Base-by-base conservation (phyloP, 2,888 invertebrate species). In the Agriopis marginaria region DNA sequence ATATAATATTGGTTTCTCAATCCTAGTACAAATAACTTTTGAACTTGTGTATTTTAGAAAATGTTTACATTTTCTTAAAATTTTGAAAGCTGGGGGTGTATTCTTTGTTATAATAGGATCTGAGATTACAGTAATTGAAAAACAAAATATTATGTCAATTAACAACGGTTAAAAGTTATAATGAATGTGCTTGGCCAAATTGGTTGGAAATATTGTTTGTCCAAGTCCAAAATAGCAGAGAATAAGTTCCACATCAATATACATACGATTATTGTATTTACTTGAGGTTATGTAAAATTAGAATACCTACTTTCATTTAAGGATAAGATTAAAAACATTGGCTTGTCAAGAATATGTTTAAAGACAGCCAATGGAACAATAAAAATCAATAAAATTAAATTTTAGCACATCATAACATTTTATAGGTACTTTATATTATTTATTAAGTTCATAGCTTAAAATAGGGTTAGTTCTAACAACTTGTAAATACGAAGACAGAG, bases 11-110 rank as follows among this genome's bases (percentile, higher is more conserved):
- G 77, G 78, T 85, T 84, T 82, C 73, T 81, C 78, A 79, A 80
- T 82, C 74, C 74, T 85, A 83, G 78, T 53, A 77, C 77, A 81
- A 86, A 84, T 86, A 85, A 84, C 83, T 83, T 89, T 90, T 87
- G 90, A 90, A 90, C 89, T 90, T 87, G 88, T 87, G 83, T 90
- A 87, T 88, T 91, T 92, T 91, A 89, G 85, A 92, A 82, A 85
- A 84, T 82, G 82, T 87, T 87, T 89, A 89, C 86, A 88, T 88
- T 83, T 79, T 84, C 75, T 76, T 80, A 80, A 79, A 53, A 51
- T 75, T 69, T 75, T 73, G 73, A 73, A 77, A 74, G 68, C 77
- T 42, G 42, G n/a, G 76, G 78, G 77, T 77, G 80, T 78, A 77
- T 77, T 71, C 77, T 73, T 79, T 74, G 75, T 81, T 81, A 76